Conservation (phyloP, 2,113 vertebrate genomes). For the Hypanus sabinus region DNA sequence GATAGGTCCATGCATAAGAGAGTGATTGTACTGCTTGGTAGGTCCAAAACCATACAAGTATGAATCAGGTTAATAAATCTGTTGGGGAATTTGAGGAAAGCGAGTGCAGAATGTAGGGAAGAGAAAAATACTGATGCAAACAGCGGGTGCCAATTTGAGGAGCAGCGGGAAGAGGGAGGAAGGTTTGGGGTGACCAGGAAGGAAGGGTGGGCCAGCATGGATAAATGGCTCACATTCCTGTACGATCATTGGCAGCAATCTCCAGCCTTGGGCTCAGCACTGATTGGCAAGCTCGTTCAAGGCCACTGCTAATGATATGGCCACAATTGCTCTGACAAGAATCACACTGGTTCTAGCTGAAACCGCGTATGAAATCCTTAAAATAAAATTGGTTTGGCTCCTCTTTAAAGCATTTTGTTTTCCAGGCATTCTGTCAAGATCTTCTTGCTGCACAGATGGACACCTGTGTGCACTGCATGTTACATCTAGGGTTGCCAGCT, state of each 20-base stretch:
- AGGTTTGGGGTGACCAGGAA: background rate
- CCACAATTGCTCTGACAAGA: background rate
- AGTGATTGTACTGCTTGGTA: too few relatives aligned
- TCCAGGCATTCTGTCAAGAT: slow-evolving; percentile 30
- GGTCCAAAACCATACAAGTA: too few relatives aligned
- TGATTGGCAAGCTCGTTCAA: background rate
- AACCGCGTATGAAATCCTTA: background rate
- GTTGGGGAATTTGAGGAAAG: too few relatives aligned
- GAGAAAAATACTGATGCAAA: background rate
- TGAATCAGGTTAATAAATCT: too few relatives aligned
- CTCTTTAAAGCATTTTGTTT: slow-evolving; percentile 29
- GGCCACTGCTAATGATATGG: too few relatives aligned
- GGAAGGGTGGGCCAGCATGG: background rate
- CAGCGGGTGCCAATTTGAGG: background rate
- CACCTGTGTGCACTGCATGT: background rate
- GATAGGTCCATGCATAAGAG: too few relatives aligned
- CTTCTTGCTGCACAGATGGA: slow-evolving; percentile 27
- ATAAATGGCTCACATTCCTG: background rate
- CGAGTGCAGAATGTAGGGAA: too few relatives aligned
- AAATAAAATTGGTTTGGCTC: slow-evolving; percentile 26
- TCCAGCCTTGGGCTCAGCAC: background rate
- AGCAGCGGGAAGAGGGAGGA: background rate
- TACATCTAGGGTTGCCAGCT: slow-evolving; percentile 19
- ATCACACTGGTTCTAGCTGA: background rate
- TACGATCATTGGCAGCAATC: background rate